These are phyloP conservation scores for Tenrec ecaudatus DNA, from an alignment of 2,113 vertebrate genomes.

Conservation along the genomic window DNA sequence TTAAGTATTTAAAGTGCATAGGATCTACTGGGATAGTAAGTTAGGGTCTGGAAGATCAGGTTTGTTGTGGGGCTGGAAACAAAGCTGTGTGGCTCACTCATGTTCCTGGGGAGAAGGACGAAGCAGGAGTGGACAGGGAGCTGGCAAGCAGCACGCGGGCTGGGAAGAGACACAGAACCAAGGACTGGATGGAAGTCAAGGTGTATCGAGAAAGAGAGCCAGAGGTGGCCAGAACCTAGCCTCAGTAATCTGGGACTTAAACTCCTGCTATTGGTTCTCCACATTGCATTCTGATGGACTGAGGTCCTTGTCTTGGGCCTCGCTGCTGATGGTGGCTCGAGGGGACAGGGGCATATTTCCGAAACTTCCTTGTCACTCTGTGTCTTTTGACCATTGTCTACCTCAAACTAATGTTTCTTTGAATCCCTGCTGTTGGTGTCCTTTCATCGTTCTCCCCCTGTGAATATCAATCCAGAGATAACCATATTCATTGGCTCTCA, in stretches of 20 bases:
- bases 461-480: constrained; percentile 3
- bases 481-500: constrained; percentile 2
- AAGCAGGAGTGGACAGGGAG: background rate
- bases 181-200: constrained; percentile 5
- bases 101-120: background rate
- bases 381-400: constrained; percentile 12
- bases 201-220: background rate
- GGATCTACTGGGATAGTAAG: background rate
- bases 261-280: background rate
- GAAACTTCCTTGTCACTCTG: background rate
- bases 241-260: background rate
- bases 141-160: background rate
- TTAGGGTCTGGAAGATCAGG: background rate
- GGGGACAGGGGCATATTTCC: background rate
- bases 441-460: background rate
- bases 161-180: constrained; percentile 5
- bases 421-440: background rate
- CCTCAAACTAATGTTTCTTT: constrained; percentile 24
- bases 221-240: background rate
- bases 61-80: background rate
- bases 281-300: background rate
- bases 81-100: background rate
- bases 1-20: no score
- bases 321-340: background rate
- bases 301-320: background rate